Percentiles rank a stretch among this genome's conserved stretches.
These are phyloP conservation scores for Myotis yumanensis DNA, from an alignment of 2,113 vertebrate species.

Conservation along the genomic window DNA sequence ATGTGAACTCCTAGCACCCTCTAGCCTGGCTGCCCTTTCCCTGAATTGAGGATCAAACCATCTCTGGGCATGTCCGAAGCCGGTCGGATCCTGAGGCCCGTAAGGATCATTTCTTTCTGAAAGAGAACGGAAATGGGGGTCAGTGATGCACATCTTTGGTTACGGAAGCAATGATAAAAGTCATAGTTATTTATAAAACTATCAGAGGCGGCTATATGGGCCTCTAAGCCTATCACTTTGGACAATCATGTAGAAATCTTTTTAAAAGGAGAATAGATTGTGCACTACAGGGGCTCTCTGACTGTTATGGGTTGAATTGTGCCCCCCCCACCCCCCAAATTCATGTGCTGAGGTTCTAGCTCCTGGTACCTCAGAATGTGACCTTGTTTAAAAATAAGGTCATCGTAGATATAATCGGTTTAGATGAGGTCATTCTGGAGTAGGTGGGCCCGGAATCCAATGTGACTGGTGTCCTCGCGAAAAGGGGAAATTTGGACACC, in stretches of 20 bases:
- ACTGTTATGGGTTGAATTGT: not conserved
- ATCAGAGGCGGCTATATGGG: fast-evolving
- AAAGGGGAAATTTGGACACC: not conserved
- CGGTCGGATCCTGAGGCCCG: not conserved
- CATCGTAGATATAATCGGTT: not conserved
- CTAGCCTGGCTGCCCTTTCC: not conserved
- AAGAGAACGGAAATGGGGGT: not conserved
- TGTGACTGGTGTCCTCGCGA: not conserved
- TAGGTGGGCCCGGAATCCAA: not conserved
- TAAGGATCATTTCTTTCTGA: not conserved
- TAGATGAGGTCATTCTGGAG: not conserved
- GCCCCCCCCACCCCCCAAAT: not conserved
- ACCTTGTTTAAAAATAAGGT: not conserved
- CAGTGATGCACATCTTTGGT: not conserved
- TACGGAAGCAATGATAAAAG: not conserved
- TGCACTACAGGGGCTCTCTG: not conserved
- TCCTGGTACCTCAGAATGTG: not conserved
- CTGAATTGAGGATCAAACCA: not conserved
- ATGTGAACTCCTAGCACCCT: not conserved
- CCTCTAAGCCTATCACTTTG: not conserved
- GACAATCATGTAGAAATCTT: not conserved
- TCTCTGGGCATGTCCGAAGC: not conserved
- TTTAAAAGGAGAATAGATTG: not conserved
- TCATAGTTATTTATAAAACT: not conserved
- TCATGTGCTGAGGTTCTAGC: not conserved